phyloP scores from a whole-genome alignment of 2,113 vertebrate genomes.

The Hipposideros armiger region DNA sequence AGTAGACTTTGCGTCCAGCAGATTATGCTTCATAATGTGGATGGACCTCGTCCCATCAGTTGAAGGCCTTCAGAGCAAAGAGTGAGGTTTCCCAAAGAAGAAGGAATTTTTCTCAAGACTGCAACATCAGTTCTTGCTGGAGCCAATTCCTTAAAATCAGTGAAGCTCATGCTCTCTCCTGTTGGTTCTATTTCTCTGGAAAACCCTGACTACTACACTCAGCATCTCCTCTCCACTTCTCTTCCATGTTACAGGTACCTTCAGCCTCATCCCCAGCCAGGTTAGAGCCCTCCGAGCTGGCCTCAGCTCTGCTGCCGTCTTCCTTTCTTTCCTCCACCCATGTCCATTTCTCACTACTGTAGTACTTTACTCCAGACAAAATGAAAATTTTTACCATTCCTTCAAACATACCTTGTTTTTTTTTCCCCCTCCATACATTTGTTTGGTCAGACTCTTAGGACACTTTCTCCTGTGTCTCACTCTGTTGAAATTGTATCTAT shows the following conservation, averaged over 20 bases:
- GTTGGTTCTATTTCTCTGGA: not conserved
- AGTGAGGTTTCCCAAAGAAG: not conserved
- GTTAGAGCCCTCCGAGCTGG: not conserved
- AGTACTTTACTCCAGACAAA: not conserved
- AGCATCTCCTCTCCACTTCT: not conserved
- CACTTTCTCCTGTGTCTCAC: not conserved
- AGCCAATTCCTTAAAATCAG: not conserved
- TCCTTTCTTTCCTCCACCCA: not conserved
- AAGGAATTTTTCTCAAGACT: not conserved
- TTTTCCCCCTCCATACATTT: not conserved
- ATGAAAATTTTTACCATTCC: not conserved
- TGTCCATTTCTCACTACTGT: not conserved
- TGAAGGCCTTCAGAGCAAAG: not conserved
- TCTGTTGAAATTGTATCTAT: not conserved
- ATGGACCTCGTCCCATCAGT: not conserved
- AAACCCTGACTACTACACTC: not conserved
- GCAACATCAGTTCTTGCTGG: not conserved
- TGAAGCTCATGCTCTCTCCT: not conserved
- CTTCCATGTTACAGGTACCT: not conserved
- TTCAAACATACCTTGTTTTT: not conserved
- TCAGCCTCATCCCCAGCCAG: not conserved
- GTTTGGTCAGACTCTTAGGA: not conserved
- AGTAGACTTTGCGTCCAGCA: not conserved
- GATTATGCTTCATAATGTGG: not conserved
- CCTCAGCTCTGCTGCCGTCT: not conserved